Evolutionary conservation across 2,113 vertebrate species (phyloP).

Genomic region (Phycodurus eques): DNA sequence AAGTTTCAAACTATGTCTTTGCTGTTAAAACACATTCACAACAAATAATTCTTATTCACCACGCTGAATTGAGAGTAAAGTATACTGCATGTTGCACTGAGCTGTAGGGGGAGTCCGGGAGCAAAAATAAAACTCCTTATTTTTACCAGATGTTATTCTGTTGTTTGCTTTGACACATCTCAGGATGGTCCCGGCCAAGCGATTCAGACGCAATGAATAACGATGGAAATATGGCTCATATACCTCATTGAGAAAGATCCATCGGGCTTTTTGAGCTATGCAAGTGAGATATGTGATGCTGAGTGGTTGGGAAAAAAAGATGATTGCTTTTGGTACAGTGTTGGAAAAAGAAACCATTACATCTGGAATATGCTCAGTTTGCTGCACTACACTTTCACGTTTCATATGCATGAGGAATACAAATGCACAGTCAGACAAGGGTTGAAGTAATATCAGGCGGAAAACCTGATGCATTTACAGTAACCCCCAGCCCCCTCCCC

Average conservation of each 20-base stretch:
- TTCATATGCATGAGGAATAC: constrained; percentile 2
- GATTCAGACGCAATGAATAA: constrained; percentile 61
- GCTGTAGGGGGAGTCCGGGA: background rate
- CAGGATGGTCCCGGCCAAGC: constrained; percentile 62
- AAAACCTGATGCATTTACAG: too few species aligned
- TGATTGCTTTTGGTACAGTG: constrained; percentile 62
- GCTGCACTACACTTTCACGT: constrained; percentile 8
- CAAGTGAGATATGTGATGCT: constrained; percentile 46
- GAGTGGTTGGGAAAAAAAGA: constrained; percentile 52
- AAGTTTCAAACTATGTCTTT: background rate
- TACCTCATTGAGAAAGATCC: constrained; percentile 46
- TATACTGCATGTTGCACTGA: background rate
- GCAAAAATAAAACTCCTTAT: background rate
- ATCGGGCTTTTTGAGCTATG: constrained; percentile 33
- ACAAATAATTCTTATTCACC: background rate
- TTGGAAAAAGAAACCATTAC: constrained; percentile 52
- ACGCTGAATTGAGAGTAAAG: background rate
- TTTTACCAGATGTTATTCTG: too few species aligned
- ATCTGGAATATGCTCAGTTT: constrained; percentile 21
- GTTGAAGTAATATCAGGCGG: background rate
- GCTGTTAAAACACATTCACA: background rate
- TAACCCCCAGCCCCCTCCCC: too few species aligned
- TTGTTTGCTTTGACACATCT: constrained; percentile 23
- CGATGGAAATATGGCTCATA: constrained; percentile 66
- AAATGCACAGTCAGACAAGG: background rate